phyloP scores from a whole-genome alignment of 2,113 vertebrate genomes.

The Emydocephalus ijimae region DNA sequence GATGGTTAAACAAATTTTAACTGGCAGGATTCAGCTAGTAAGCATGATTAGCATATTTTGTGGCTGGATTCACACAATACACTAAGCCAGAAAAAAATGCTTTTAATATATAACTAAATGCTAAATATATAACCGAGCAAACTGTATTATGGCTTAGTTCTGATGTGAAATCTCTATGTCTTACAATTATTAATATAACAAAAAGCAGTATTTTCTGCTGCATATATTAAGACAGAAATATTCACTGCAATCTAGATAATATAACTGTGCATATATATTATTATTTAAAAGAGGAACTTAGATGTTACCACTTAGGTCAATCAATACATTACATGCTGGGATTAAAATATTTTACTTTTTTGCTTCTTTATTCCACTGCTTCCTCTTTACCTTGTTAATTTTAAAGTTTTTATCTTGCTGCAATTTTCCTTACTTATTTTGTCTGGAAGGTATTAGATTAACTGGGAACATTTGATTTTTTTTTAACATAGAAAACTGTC shows the following conservation, averaged over 20 bases:
- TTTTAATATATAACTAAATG: neutral
- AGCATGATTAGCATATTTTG: neutral
- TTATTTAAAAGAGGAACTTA: neutral
- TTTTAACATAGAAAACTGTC: neutral
- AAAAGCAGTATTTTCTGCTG: slow-evolving; percentile 51
- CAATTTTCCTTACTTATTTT: neutral
- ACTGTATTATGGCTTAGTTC: neutral
- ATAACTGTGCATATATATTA: neutral
- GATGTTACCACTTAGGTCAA: neutral
- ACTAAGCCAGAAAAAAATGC: neutral
- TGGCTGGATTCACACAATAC: neutral
- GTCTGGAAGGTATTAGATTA: neutral
- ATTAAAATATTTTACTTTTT: neutral
- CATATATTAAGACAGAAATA: neutral
- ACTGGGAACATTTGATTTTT: neutral
- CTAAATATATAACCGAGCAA: neutral
- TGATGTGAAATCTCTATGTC: neutral
- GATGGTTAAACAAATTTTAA: neutral
- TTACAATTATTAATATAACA: neutral
- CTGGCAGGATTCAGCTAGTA: neutral
- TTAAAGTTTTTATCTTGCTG: neutral
- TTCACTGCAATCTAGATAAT: neutral
- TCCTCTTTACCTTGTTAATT: neutral
- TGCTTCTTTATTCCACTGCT: neutral
- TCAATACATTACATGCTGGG: neutral